Conservation (phyloP, 2,888 invertebrate genomes). For the Spilarctia lutea region DNA sequence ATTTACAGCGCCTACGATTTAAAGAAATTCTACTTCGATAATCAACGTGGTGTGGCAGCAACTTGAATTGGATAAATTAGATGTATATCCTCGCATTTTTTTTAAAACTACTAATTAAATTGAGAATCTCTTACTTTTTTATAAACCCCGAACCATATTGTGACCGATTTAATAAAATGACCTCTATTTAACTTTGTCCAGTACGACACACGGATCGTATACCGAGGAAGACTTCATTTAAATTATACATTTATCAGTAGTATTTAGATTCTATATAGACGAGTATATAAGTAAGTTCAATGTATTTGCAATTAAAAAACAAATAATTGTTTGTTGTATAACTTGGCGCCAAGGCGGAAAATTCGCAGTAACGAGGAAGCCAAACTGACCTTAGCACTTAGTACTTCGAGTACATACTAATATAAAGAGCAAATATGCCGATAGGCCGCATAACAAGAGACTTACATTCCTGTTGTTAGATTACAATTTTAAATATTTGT, state of each 20-base stretch:
- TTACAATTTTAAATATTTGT: conserved; percentile 47
- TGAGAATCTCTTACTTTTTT: background rate
- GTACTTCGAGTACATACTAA: conserved; percentile 33
- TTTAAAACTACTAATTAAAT: background rate
- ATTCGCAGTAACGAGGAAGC: conserved; percentile 58
- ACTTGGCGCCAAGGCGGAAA: conserved; percentile 52
- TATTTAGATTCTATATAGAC: conserved; percentile 22
- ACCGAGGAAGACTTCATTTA: background rate
- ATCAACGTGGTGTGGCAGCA: background rate
- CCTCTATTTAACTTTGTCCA: background rate
- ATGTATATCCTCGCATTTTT: no score
- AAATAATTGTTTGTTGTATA: conserved; percentile 45
- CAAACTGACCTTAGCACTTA: conserved; percentile 44
- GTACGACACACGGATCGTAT: background rate
- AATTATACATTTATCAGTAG: background rate
- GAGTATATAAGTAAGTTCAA: background rate
- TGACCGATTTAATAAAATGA: background rate
- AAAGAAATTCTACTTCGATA: no score
- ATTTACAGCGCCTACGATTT: no score
- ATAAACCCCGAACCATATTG: background rate
- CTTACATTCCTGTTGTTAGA: conserved; percentile 45
- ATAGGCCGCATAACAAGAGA: conserved; percentile 32
- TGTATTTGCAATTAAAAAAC: conserved; percentile 28
- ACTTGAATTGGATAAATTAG: no score
- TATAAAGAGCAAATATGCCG: conserved; percentile 30